A percentile compares a stretch with the other conserved stretches of the same genome.
Evolutionary conservation across 2,797 vertebrate species (phyloP).

Genomic region (Hafferia zeledoni): DNA sequence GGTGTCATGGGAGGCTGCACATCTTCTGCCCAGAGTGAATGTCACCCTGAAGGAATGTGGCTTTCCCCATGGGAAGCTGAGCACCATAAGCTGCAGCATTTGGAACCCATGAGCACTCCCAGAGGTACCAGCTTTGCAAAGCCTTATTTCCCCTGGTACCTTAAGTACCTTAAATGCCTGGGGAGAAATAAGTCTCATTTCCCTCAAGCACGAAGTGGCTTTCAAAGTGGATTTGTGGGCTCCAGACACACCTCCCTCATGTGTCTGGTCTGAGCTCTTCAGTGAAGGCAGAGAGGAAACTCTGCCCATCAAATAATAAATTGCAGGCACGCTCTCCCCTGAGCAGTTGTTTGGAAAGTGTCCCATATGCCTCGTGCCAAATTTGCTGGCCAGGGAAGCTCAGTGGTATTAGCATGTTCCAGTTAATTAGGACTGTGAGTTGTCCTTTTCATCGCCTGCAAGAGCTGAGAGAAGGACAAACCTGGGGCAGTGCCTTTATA

Average conservation of each 20-base stretch:
- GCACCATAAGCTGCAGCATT: neutral
- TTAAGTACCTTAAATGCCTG: neutral
- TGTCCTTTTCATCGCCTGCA: conserved; percentile 36
- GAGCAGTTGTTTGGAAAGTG: conserved; percentile 52
- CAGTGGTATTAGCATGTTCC: conserved; percentile 55
- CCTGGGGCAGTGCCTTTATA: conserved; percentile 47
- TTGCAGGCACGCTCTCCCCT: conserved; percentile 10
- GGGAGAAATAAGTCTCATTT: neutral
- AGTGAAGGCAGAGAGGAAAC: neutral
- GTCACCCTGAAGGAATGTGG: neutral
- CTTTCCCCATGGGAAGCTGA: neutral
- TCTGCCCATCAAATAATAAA: neutral
- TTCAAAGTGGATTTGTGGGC: conserved; percentile 33
- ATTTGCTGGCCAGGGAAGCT: conserved; percentile 54
- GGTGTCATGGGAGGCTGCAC: neutral
- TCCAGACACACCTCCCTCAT: neutral
- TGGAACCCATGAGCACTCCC: neutral
- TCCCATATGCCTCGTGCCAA: conserved; percentile 26
- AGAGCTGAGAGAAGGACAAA: conserved; percentile 48
- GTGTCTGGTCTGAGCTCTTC: neutral
- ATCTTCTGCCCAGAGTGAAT: neutral
- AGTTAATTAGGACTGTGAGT: conserved; percentile 58
- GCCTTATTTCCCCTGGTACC: neutral
- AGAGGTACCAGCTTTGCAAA: neutral
- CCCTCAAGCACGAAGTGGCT: neutral